These are phyloP conservation scores for Lasioglossum lativentre DNA, from an alignment of 2,888 invertebrate genomes.

Conservation along the genomic window DNA sequence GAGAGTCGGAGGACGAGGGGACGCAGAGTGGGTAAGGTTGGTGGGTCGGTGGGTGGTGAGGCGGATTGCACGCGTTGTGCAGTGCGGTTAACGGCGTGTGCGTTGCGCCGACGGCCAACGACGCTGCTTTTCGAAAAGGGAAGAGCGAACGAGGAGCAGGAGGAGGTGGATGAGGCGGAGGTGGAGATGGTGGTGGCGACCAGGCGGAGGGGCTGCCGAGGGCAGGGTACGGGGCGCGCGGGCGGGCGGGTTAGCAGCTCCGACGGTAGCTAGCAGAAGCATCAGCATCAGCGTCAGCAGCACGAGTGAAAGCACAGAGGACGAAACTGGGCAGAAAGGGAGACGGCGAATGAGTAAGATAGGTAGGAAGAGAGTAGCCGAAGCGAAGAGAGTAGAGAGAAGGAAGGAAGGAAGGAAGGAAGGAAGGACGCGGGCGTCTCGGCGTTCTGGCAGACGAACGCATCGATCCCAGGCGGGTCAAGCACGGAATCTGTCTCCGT, in stretches of 20 bases:
- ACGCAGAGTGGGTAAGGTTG: conserved; percentile 51
- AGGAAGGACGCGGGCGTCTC: conserved; percentile 83
- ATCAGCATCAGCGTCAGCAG: conserved; percentile 73
- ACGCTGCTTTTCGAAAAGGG: conserved; percentile 78
- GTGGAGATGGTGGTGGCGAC: conserved; percentile 49
- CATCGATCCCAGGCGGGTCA: conserved; percentile 85
- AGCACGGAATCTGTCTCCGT: conserved; percentile 83
- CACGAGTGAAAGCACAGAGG: conserved; percentile 70
- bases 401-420: conserved; percentile 71
- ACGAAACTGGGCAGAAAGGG: conserved; percentile 65
- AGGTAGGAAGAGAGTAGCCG: conserved; percentile 53
- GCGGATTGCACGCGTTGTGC: conserved; percentile 82
- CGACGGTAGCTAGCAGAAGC: conserved; percentile 71
- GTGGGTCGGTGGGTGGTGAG: conserved; percentile 64
- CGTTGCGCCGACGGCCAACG: conserved; percentile 82
- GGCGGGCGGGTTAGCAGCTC: conserved; percentile 55
- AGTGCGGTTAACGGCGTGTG: conserved; percentile 83
- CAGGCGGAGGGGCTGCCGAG: conserved; percentile 56
- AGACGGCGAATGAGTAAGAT: conserved; percentile 54
- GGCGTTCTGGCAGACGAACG: conserved; percentile 85
- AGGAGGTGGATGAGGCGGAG: conserved; percentile 61
- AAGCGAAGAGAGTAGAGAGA: conserved; percentile 41
- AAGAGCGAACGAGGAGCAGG: conserved; percentile 73
- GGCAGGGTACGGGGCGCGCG: conserved; percentile 40
- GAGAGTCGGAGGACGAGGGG: conserved; percentile 47